phyloP scores from a whole-genome alignment of 30 jellyfish, hydroid and myxozoan species.

The Cassiopea andromeda region DNA sequence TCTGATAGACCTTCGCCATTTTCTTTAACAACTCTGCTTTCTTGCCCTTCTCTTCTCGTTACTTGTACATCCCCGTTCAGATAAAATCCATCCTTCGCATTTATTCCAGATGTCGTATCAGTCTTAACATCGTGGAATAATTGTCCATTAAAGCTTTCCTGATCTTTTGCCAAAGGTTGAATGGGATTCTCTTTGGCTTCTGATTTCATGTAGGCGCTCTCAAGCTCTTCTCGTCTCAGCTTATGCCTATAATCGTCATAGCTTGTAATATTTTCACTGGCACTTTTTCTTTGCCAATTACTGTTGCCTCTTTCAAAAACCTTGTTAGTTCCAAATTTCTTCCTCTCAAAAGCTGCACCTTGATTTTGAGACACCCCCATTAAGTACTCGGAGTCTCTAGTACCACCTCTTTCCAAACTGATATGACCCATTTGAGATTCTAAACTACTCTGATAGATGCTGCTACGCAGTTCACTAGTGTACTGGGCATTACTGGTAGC shows the following conservation, averaged over 20 bases:
- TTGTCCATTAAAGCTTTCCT: background rate
- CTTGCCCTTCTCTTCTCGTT: background rate
- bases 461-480: background rate
- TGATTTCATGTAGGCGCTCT: slow-evolving; percentile 10
- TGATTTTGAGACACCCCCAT: background rate
- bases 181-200: background rate
- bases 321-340: background rate
- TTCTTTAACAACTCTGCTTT: background rate
- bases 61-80: background rate
- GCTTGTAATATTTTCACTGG: slow-evolving; percentile 44
- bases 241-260: slow-evolving; percentile 53
- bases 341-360: background rate
- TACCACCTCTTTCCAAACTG: background rate
- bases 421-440: background rate
- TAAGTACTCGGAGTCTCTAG: background rate
- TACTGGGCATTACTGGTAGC: background rate
- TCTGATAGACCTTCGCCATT: background rate
- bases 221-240: slow-evolving; percentile 42
- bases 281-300: slow-evolving; percentile 53
- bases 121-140: background rate
- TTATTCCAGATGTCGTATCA: background rate
- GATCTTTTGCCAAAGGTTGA: background rate
- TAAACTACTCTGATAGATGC: background rate
- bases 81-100: too few species aligned
- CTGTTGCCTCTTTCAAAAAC: slow-evolving; percentile 3